Evolutionary conservation across 1,140 invertebrate genomes (phyloP).

Genomic region (Caenorhabditis brenneri): DNA sequence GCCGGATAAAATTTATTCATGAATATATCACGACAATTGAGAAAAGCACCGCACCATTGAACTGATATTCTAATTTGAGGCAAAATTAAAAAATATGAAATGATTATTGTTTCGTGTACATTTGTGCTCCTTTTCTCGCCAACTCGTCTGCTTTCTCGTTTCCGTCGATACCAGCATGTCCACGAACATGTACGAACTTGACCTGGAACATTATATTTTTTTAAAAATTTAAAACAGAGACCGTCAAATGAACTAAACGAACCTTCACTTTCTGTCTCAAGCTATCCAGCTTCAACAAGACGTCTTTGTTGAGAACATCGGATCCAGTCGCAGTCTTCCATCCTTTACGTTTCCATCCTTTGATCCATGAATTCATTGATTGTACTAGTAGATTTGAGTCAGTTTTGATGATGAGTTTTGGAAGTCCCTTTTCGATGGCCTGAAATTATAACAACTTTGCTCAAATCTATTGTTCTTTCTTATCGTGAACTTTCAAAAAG

Average conservation of each 20-base stretch:
- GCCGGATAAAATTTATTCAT: no score
- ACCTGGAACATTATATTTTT: constrained; percentile 72
- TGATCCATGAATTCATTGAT: constrained; percentile 76
- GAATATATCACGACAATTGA: no score
- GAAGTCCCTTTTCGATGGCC: constrained; percentile 72
- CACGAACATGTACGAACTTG: constrained; percentile 77
- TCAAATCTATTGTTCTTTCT: no score
- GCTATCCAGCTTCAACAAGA: constrained; percentile 81
- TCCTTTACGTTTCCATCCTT: constrained; percentile 83
- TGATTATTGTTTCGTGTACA: constrained; percentile 61
- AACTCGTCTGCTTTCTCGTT: constrained; percentile 89
- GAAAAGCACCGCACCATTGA: no score
- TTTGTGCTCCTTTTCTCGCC: constrained; percentile 77
- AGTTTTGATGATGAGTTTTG: constrained; percentile 82
- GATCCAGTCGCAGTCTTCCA: constrained; percentile 80
- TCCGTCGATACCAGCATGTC: constrained; percentile 82
- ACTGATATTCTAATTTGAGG: no score
- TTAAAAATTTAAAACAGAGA: background rate
- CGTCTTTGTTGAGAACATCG: constrained; percentile 79
- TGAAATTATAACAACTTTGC: background rate
- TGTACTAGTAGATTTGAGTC: constrained; percentile 92
- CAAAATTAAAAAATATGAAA: no score
- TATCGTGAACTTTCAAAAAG: background rate
- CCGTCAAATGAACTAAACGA: background rate
- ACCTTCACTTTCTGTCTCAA: constrained; percentile 75